A percentile compares a stretch with the other conserved stretches of the same genome.
Evolutionary conservation across 1,140 invertebrate genomes (phyloP).

Genomic region (Tribolium castaneum): DNA sequence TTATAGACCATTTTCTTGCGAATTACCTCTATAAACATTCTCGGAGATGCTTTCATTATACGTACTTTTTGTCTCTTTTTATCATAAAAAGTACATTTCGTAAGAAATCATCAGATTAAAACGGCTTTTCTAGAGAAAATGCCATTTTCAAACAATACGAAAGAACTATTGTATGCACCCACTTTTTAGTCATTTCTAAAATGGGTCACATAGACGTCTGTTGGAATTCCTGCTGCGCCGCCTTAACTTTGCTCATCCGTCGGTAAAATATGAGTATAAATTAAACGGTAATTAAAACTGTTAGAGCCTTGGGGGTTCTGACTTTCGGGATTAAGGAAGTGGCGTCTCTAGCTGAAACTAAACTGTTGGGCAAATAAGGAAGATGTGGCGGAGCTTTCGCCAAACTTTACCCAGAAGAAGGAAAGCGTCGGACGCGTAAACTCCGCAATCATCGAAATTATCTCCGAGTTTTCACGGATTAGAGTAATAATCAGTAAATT

Average conservation of each 20-base stretch:
- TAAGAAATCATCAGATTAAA: neutral
- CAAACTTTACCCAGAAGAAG: neutral
- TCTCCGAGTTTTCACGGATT: slow-evolving; percentile 16
- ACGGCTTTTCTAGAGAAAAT: neutral
- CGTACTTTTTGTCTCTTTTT: slow-evolving; percentile 2
- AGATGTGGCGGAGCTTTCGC: slow-evolving; percentile 6
- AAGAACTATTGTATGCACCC: neutral
- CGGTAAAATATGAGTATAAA: slow-evolving; percentile 34
- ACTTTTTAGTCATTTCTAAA: neutral
- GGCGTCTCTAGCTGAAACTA: slow-evolving; percentile 20
- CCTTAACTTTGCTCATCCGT: slow-evolving; percentile 12
- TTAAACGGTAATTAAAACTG: slow-evolving; percentile 31
- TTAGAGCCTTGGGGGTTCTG: slow-evolving; percentile 18
- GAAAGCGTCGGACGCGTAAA: slow-evolving; percentile 3
- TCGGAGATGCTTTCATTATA: slow-evolving; percentile 2
- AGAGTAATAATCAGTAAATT: slow-evolving; percentile 26
- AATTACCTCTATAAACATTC: slow-evolving; percentile 24
- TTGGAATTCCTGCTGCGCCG: neutral
- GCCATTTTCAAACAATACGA: neutral
- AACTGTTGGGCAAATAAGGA: slow-evolving; percentile 23
- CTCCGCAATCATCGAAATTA: slow-evolving; percentile 23
- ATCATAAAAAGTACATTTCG: slow-evolving; percentile 1
- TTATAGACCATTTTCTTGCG: slow-evolving; percentile 13
- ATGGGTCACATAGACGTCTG: neutral
- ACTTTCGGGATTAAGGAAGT: slow-evolving; percentile 28